Percentiles rank a stretch among this genome's conserved stretches.
Evolutionary conservation across 2,797 vertebrate species (phyloP).

Genomic region (Enteromius radiatus): DNA sequence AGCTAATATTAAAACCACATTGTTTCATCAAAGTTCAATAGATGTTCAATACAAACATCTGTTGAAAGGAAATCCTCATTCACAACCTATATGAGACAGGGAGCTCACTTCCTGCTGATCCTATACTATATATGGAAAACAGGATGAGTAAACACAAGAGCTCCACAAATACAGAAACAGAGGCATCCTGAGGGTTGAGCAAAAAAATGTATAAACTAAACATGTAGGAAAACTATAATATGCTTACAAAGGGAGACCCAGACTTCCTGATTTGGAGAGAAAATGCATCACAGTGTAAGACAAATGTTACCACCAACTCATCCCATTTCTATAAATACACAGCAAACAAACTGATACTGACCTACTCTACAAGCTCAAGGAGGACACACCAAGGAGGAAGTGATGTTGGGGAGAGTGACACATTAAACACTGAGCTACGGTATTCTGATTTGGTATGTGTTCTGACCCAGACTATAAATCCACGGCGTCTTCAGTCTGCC

Average conservation of each 20-base stretch:
- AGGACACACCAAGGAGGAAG: constrained; percentile 19
- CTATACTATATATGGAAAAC: constrained; percentile 23
- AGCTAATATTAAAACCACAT: constrained; percentile 14
- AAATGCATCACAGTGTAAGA: neutral
- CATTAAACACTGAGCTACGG: neutral
- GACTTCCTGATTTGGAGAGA: constrained; percentile 22
- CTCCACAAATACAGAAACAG: constrained; percentile 8
- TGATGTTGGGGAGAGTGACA: neutral
- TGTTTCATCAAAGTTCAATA: neutral
- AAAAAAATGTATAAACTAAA: neutral
- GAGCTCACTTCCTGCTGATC: constrained; percentile 17
- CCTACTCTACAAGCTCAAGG: neutral
- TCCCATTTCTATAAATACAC: constrained; percentile 7
- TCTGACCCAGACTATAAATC: constrained; percentile 24
- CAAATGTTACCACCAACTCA: neutral
- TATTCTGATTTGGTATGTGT: constrained; percentile 17
- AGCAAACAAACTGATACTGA: neutral
- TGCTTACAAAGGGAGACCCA: neutral
- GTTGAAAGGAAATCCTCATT: constrained; percentile 23
- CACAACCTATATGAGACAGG: neutral
- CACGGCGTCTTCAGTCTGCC: constrained; percentile 9
- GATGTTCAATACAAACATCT: constrained; percentile 18
- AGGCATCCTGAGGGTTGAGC: neutral
- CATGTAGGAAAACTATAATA: neutral
- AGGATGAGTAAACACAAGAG: constrained; percentile 21